These are phyloP conservation scores for Oreocharis arfaki DNA, from an alignment of 2,113 vertebrate genomes.

Conservation along the genomic window DNA sequence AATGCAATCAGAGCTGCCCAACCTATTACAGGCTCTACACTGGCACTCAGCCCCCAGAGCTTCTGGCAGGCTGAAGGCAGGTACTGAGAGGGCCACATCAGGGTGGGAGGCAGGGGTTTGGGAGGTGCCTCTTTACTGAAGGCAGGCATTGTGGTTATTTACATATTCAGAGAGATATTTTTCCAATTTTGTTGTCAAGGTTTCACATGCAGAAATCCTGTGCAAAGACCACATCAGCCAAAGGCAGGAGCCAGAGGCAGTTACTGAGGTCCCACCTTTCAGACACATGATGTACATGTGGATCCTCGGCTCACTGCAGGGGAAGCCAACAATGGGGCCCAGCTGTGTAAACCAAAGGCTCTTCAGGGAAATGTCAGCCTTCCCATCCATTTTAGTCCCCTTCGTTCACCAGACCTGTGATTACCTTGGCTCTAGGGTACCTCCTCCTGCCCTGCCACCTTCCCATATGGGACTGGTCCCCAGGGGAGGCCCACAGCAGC, in stretches of 20 bases:
- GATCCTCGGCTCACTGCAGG: neutral
- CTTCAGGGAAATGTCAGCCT: neutral
- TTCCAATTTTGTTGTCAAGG: neutral
- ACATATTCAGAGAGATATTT: neutral
- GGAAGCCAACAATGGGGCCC: neutral
- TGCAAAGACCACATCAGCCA: too few species aligned
- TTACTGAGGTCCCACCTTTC: accelerated
- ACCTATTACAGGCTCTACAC: neutral
- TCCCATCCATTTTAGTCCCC: neutral
- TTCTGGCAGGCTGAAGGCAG: neutral
- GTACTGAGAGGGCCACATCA: neutral
- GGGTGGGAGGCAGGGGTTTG: accelerated
- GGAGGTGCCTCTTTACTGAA: neutral
- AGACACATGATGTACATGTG: accelerated
- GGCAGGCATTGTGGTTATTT: neutral
- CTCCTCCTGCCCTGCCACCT: neutral
- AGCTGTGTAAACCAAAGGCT: neutral
- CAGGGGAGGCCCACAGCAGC: accelerated
- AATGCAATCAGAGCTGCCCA: neutral
- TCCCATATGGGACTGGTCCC: neutral
- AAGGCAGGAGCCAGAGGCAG: neutral
- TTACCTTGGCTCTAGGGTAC: accelerated
- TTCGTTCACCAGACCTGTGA: neutral
- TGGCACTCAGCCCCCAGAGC: neutral
- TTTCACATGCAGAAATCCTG: neutral